phyloP scores from a whole-genome alignment of 1,140 invertebrate genomes.

The Plutomurus gul region DNA sequence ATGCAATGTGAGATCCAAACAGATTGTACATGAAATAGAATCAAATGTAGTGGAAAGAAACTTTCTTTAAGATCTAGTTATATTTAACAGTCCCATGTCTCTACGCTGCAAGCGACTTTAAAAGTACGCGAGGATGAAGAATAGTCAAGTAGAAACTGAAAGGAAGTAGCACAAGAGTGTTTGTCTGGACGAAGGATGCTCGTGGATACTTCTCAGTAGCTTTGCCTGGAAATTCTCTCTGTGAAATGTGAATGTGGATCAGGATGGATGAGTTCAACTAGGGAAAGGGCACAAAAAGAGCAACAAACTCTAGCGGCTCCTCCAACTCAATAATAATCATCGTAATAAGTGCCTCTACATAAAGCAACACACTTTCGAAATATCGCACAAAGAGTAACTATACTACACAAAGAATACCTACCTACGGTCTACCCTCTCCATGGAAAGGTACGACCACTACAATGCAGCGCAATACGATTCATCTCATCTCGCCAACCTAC shows the following conservation, averaged over 20 bases:
- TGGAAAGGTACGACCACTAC: no score
- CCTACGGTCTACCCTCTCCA: no score
- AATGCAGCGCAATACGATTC: no score
- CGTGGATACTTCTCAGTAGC: not conserved
- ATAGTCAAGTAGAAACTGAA: no score
- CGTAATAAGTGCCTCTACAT: not conserved
- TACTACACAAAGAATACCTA: not conserved
- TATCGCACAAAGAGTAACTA: not conserved
- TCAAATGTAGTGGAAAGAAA: conserved; percentile 9
- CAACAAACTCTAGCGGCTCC: conserved; percentile 14
- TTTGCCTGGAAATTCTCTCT: conserved; percentile 8
- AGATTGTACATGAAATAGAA: not conserved
- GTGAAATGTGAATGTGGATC: not conserved
- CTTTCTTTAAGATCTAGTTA: not conserved
- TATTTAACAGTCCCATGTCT: conserved; percentile 3
- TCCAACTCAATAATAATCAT: conserved; percentile 1
- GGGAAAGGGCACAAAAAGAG: conserved; percentile 21
- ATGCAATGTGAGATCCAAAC: not conserved
- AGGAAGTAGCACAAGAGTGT: no score
- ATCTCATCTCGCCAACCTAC: no score
- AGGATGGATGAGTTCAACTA: conserved; percentile 2
- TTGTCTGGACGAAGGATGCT: not conserved
- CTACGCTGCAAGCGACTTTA: no score
- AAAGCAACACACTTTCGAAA: not conserved
- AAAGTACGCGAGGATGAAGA: no score